Percentiles rank a stretch among this genome's conserved stretches.
These are phyloP conservation scores for Sebastes kiyomatsui DNA, from an alignment of 2,797 vertebrate genomes.

Conservation along the genomic window DNA sequence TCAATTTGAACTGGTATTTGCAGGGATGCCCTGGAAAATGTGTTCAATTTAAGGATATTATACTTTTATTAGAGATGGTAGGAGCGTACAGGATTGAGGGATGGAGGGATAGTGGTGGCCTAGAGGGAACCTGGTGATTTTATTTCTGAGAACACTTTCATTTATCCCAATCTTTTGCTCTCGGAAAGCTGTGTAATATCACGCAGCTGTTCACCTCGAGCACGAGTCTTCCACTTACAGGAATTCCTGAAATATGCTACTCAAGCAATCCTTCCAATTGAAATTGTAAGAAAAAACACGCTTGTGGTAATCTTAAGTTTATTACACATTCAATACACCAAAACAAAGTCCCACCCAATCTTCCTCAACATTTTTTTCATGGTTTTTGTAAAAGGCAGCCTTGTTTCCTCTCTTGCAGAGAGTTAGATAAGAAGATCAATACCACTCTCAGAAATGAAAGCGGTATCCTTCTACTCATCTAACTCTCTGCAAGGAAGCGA, in stretches of 20 bases:
- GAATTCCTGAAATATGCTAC: background rate
- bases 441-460: background rate
- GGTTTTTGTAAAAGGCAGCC: background rate
- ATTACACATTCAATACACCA: background rate
- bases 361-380: background rate
- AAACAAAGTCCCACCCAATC: background rate
- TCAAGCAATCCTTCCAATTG: background rate
- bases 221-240: background rate
- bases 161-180: slow-evolving; percentile 40
- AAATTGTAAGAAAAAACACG: background rate
- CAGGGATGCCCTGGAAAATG: slow-evolving; percentile 63
- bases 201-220: background rate
- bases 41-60: slow-evolving; percentile 72
- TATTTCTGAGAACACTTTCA: slow-evolving; percentile 49
- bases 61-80: slow-evolving; percentile 61
- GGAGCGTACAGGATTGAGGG: slow-evolving; percentile 46
- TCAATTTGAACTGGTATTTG: slow-evolving; percentile 77
- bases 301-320: background rate
- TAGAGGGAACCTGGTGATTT: slow-evolving; percentile 44
- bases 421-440: background rate
- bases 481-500: background rate
- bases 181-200: slow-evolving; percentile 15
- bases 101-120: slow-evolving; percentile 40
- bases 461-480: background rate
- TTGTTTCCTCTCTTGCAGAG: background rate